Evolutionary conservation across 1,140 invertebrate genomes (phyloP), one percentile per base, ranked within the genome.

Genomic region (Pachyrhynchus sulphureomaculatus): DNA sequence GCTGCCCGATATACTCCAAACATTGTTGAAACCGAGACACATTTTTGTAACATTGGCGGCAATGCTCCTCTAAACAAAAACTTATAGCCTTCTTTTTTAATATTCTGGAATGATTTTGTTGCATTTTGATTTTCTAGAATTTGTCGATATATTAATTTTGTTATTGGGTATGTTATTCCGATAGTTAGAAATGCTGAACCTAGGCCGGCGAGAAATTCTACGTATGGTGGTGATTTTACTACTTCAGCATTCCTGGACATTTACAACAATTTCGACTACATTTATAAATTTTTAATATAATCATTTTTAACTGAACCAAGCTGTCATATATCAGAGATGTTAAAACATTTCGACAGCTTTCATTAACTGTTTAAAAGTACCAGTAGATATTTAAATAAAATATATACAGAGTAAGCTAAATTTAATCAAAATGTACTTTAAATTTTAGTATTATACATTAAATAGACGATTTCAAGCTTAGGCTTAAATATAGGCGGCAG

Each of bases 121-220:
- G 37, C 39, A 12, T 18, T 41, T 13, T 29, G 21, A 17, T 52
- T 54, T 17, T 36, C 58, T n/a, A 65, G 24, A 32, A 65, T 56
- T 55, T 65, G 57, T 17, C 57, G 17, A 33, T 56, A 65, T 17
- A 65, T 65, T n/a, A 65, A 47, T 39, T 65, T 61, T 21, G 56
- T 61, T 6, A 65, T 20, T 15, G 57, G 57, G 48, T 51, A 65
- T 13, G 63, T 61, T 6, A 52, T 36, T 10, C 37, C 29, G 17
- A 58, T 45, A 24, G 34, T 65, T 26, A 57, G 8, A 12, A 65
- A 20, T 4, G 51, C 63, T 4, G 63, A 59, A 5, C 57, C 51
- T 0, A 65, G 51, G 17, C 57, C 57, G n/a, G 51, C 26, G 2
- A 60, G 10, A 5, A 59, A 57, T 33, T 64, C 62, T 18, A 56